phyloP scores from a whole-genome alignment of 64 coral and sea anemone genomes.

The Pocillopora verrucosa region DNA sequence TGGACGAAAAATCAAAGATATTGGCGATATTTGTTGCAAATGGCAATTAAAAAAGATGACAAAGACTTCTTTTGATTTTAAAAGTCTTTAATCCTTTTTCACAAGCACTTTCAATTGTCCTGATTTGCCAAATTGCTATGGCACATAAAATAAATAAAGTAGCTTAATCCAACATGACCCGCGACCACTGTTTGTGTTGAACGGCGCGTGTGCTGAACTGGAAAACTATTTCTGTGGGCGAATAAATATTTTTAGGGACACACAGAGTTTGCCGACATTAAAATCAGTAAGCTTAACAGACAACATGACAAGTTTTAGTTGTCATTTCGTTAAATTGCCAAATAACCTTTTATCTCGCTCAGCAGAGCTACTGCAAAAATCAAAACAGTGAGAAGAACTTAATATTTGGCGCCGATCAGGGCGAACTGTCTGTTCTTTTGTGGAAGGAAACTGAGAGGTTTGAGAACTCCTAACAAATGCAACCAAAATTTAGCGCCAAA shows the following conservation, averaged over 20 bases:
- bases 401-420: not conserved
- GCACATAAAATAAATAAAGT: not conserved
- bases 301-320: too few relatives aligned
- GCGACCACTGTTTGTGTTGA: too few relatives aligned
- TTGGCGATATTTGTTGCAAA: conserved; percentile 1
- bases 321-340: not conserved
- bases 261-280: too few relatives aligned
- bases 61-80: not conserved
- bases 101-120: not conserved
- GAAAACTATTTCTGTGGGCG: too few relatives aligned
- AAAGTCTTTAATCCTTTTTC: not conserved
- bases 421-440: not conserved
- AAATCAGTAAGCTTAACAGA: too few relatives aligned
- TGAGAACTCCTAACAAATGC: not conserved
- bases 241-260: too few relatives aligned
- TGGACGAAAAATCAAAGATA: not conserved
- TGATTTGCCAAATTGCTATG: conserved; percentile 9
- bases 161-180: not conserved
- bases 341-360: not conserved
- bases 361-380: not conserved
- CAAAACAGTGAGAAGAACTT: not conserved
- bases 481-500: not conserved
- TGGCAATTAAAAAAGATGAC: not conserved
- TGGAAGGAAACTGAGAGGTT: not conserved
- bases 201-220: too few relatives aligned